Evolutionary conservation across 2,797 vertebrate genomes (phyloP).

Genomic region (Peromyscus melanophrys): DNA sequence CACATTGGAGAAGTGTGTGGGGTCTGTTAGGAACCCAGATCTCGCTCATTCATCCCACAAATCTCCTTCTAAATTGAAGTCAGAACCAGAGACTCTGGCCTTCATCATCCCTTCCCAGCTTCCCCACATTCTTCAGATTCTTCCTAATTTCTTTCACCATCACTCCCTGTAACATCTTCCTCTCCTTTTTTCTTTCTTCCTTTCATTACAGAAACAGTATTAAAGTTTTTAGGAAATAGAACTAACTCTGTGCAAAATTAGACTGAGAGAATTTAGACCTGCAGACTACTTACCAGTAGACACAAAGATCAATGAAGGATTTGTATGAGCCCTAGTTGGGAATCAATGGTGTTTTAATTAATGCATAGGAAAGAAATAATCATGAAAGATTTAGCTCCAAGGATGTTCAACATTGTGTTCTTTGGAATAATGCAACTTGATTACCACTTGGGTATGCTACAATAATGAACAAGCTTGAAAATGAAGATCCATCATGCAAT

Average conservation of each 20-base stretch:
- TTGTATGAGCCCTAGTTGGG: not conserved
- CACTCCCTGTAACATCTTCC: no score
- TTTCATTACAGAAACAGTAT: not conserved
- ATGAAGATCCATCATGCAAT: not conserved
- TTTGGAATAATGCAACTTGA: not conserved
- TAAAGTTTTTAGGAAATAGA: not conserved
- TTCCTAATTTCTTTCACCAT: not conserved
- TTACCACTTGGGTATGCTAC: not conserved
- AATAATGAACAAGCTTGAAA: not conserved
- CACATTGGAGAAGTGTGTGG: not conserved
- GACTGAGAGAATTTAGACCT: not conserved
- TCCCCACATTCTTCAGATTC: not conserved
- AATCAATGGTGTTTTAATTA: slow-evolving; percentile 14
- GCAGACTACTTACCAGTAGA: not conserved
- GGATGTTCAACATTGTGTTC: not conserved
- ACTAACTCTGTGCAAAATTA: not conserved
- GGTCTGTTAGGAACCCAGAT: not conserved
- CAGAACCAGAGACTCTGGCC: not conserved
- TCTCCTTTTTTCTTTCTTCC: not conserved
- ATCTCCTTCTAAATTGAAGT: not conserved
- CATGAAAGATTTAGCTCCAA: slow-evolving; percentile 8
- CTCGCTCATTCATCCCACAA: not conserved
- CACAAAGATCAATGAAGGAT: not conserved
- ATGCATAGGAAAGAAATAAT: not conserved
- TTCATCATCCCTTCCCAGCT: not conserved